Evolutionary conservation across 2,888 invertebrate species (phyloP).

Genomic region (Plemyria rubiginata): DNA sequence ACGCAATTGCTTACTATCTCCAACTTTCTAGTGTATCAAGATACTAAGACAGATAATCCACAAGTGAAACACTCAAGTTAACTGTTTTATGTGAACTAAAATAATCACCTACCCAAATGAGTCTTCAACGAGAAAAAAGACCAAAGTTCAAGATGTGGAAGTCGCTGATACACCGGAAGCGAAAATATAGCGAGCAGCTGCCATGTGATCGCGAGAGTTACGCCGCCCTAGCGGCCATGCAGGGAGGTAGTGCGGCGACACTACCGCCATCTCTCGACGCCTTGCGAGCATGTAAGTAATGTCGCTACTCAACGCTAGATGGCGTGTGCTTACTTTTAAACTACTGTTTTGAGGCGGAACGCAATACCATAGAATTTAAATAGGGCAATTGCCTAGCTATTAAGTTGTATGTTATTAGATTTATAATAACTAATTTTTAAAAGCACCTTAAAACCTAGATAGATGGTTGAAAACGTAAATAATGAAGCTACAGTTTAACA

Average conservation of each 20-base stretch:
- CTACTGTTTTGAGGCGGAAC: no score
- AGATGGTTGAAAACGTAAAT: no score
- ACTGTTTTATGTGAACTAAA: slow-evolving; percentile 45
- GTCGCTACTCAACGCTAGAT: slow-evolving; percentile 68
- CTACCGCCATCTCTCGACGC: slow-evolving; percentile 82
- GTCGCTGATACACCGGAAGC: slow-evolving; percentile 74
- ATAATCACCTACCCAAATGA: slow-evolving; percentile 61
- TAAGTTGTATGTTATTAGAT: no score
- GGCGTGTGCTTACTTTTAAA: slow-evolving; percentile 45
- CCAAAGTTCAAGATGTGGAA: slow-evolving; percentile 80
- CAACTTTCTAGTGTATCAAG: slow-evolving; percentile 12
- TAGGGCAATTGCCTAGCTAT: no score
- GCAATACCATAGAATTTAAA: no score
- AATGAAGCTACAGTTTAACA: no score
- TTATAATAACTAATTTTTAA: no score
- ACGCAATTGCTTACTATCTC: slow-evolving; percentile 20
- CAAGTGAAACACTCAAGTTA: slow-evolving; percentile 5
- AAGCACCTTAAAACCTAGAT: no score
- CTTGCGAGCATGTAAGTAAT: slow-evolving; percentile 80
- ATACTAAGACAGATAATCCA: slow-evolving; percentile 1
- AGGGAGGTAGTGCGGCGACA: slow-evolving; percentile 78
- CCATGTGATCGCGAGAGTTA: slow-evolving; percentile 76
- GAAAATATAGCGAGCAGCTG: slow-evolving; percentile 75
- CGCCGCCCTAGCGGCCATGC: slow-evolving; percentile 77
- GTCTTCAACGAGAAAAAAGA: slow-evolving; percentile 73